Evolutionary conservation across 2,113 vertebrate genomes (phyloP), one percentile per base, ranked within the genome.

Genomic region (Vombatus ursinus): DNA sequence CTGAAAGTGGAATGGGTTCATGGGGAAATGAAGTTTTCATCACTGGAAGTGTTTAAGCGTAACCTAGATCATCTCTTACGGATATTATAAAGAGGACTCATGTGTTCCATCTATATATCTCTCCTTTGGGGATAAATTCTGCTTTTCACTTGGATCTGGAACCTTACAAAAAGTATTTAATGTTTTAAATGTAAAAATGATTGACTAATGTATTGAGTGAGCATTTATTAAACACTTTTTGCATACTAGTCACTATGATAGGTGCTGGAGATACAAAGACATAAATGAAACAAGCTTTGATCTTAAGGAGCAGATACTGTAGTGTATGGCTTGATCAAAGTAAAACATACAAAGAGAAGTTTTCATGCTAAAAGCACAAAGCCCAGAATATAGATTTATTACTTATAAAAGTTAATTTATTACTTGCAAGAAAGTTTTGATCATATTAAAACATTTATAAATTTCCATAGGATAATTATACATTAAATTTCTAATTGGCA

Each of bases 391-490:
- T 49, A 94, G 94, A 53, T 53, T 52, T 23, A 14, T 57, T 52
- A 14, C 49, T 91, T 84, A 52, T 96, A 31, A 52, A 94, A 84
- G 5, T 3, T 68, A 31, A 68, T 61, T 61, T 61, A 31, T 68
- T 37, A 68, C 31, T 5, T 68, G 61, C 3, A 68, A 31, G 28
- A 61, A 77, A 14, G 16, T 77, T 77, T n/a, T 77, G 31, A 68
- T 14, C 37, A 77, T 14, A 77, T 77, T 16, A 77, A 77, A 91
- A 52, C 37, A 48, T 37, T 89, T 37, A 11, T 47, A 47, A 52
- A 47, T 49, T 92, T 92, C 94, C 28, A 93, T 48, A 0, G 52
- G 53, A 95, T 95, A 24, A 16, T 57, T 94, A 53, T 16, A 95
- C 8, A 91, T 50, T 2, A 96, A 95, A 11, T 68, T 84, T 68